Base-by-base conservation (phyloP, 2,888 invertebrate genomes). In the Leucoptera coffeella region DNA sequence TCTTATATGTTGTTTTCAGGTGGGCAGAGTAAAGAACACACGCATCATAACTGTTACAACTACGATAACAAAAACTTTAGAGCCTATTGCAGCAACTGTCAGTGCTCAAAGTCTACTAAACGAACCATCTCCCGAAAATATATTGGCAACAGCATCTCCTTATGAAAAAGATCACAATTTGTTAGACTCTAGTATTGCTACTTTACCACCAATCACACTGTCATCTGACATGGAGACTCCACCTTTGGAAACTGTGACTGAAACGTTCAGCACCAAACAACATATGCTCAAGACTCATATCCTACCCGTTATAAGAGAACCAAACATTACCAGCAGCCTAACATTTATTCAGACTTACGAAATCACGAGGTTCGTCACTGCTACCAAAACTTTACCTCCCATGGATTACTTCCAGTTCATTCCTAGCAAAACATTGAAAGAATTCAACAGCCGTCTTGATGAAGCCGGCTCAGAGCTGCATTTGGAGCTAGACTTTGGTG, bases 241-340 rank as follows among this genome's bases (percentile, higher is more conserved):
- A 9, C 88, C 89, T 0, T 57, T 93, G 26, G 89, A 91, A 64
- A 91, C 90, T 1, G 69, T 88, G 22, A 90, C 89, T 1, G 91
- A 93, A 59, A 90, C 90, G 3, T 93, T 90, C 59, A 90, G 91
- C 39, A 90, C 92, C 4, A 91, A 90, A 1, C 89, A 92, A 53
- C 76, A 85, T 7, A 81, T 91, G 71, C 61, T 90, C 11, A 91
- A 90, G 56, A 93, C 93, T 1, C 90, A 92, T 47, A 79, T 93
- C 32, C 60, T 93, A 27, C 93, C 93, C 0, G 80, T 92, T 2
- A 75, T 91, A 20, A 77, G 78, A 34, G 80, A 80, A 31, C 10
- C 8, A 4, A 80, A 80, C 31, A 78, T 87, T 37, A 87, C 89
- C 0, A 80, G 77, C 26, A 82, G 78, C 32, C 62, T 88, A 38